Base-by-base conservation (phyloP, 64 coral and sea anemone species). In the Cladopsammia gracilis region DNA sequence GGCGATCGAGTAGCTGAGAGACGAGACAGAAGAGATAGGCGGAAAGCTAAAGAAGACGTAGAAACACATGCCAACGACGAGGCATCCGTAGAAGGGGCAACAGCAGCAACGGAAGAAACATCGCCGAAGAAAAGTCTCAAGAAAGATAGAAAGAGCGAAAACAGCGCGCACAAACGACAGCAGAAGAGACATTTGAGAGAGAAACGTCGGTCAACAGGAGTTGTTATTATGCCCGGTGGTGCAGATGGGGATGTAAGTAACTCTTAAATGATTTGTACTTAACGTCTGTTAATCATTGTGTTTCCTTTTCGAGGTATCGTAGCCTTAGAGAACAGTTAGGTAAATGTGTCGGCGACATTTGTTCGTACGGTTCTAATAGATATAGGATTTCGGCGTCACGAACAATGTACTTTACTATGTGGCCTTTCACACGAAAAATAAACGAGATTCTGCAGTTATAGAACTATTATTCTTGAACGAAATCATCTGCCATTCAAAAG, bases 201-300 rank as follows among this genome's bases (percentile, higher is more conserved):
- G 72, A 99, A 96, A 75, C 91, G 98, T 18, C 88, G 98, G 46
- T 99, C 98, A 15, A 99, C 98, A 4, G 98, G 98, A 60, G 98
- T 99, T 70, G 98, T 99, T 79, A 99, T 96, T 76, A 99, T 99
- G 98, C 94, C 98, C 70, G 89, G 85, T 65, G 81, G 87, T 45
- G 89, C 94, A 57, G 89, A 92, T 75, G 81, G 77, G 44, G 93
- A 95, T 92, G 93, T 98, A 59, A 93, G 95, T 90, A 86, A 80
- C 62, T 81, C 43, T 52, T 25, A 23, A 48, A 74, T 47, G 6
- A 74, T 74, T 47, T 14, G 26, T 58, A 12, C 48, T 52, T 76
- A 6, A 26, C 34, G 53, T 43, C 67, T 91, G 64, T 83, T 70
- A 16, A 19, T 49, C 70, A 19, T 15, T 84, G 23, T 25, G 18